Evolutionary conservation across 1,140 invertebrate genomes (phyloP).

Genomic region (Brachionus plicatilis): DNA sequence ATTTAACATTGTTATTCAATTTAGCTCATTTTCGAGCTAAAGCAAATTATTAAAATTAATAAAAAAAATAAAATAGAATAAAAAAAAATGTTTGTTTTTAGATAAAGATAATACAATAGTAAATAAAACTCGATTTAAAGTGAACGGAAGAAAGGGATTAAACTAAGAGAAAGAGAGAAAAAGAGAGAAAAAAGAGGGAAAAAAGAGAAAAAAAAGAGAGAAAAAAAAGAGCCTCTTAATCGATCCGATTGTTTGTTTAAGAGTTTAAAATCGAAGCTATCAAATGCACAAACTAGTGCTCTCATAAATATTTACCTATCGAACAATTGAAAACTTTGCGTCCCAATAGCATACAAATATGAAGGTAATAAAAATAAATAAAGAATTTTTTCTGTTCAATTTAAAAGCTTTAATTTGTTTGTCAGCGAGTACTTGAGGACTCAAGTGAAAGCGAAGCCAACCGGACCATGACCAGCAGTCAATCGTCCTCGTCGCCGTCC

Average conservation of each 20-base stretch:
- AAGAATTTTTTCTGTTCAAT: neutral
- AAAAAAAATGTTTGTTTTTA: neutral
- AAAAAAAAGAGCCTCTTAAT: neutral
- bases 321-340: neutral
- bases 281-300: conserved; percentile 25
- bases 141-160: neutral
- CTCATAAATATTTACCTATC: conserved; percentile 29
- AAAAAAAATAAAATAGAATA: neutral
- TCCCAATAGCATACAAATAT: conserved; percentile 8
- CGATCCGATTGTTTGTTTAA: conserved; percentile 22
- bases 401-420: neutral
- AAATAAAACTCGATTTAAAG: neutral
- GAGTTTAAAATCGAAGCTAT: conserved; percentile 14
- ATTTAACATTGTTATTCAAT: too few species aligned
- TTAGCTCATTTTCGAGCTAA: too few species aligned
- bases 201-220: neutral
- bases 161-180: neutral
- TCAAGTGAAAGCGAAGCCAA: conserved; percentile 12
- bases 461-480: neutral
- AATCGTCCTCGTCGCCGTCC: conserved; percentile 7
- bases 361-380: conserved; percentile 33
- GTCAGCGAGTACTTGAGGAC: conserved; percentile 24
- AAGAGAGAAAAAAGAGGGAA: too few species aligned
- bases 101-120: neutral
- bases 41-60: neutral